Evolutionary conservation across 1,140 invertebrate species (phyloP).

Genomic region (Nasonia longicornis): DNA sequence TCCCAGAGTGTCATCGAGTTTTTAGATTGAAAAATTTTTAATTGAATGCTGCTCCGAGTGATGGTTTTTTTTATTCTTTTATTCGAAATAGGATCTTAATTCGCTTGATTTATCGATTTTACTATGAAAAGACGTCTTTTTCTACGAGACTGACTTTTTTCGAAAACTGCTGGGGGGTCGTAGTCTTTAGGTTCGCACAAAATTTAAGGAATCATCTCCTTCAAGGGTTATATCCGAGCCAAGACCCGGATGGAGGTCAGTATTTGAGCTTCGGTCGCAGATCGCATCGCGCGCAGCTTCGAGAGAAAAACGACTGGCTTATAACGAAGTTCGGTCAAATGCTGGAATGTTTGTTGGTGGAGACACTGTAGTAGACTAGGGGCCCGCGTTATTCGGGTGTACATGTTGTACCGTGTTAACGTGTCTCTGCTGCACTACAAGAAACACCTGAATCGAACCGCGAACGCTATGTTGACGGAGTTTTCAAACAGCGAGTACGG

Average conservation of each 20-base stretch:
- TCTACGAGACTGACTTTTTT: background rate
- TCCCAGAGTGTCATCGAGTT: no score
- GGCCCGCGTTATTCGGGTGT: background rate
- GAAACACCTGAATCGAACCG: no score
- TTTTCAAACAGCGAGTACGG: no score
- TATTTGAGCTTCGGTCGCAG: background rate
- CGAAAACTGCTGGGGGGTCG: background rate
- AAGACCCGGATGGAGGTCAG: background rate
- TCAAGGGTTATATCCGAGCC: background rate
- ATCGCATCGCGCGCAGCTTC: background rate
- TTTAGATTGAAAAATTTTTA: no score
- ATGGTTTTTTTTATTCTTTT: no score
- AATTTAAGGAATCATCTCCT: constrained; percentile 1
- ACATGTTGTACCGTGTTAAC: background rate
- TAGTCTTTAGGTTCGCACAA: background rate
- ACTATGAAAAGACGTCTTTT: background rate
- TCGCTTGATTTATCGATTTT: background rate
- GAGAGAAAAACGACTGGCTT: constrained; percentile 1
- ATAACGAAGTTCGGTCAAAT: background rate
- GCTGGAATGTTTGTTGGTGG: background rate
- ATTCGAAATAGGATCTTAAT: background rate
- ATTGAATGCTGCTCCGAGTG: no score
- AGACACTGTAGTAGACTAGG: background rate
- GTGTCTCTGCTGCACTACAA: background rate
- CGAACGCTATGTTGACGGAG: no score